Conservation (phyloP, 2,888 invertebrate species). For the Chloroclystis v-ata region DNA sequence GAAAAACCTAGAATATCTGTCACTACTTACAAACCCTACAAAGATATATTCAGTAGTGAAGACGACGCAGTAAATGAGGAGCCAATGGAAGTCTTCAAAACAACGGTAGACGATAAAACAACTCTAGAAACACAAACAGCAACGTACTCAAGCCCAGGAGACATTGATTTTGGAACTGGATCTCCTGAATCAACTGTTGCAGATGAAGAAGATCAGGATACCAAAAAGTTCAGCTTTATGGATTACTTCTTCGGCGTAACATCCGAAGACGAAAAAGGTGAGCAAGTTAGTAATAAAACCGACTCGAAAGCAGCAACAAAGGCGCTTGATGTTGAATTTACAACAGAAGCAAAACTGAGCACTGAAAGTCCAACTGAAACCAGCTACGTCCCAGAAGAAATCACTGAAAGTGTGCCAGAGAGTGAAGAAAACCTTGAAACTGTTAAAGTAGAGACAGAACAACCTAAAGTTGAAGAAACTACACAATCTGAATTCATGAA, state of each 20-base stretch:
- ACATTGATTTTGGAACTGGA: constrained; percentile 63
- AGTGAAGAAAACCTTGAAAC: constrained; percentile 29
- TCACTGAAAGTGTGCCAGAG: constrained; percentile 43
- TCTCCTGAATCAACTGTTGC: constrained; percentile 60
- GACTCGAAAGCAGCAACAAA: constrained; percentile 34
- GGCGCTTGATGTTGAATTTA: constrained; percentile 34
- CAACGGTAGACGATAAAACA: constrained; percentile 31
- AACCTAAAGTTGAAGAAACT: constrained; percentile 45
- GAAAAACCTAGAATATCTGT: constrained; percentile 43
- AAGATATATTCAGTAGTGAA: constrained; percentile 49
- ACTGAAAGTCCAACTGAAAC: constrained; percentile 48
- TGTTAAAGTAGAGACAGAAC: constrained; percentile 29
- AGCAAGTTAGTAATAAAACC: constrained; percentile 29
- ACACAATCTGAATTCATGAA: constrained; percentile 68
- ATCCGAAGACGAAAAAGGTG: constrained; percentile 39
- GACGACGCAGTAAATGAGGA: constrained; percentile 32
- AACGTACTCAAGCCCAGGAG: constrained; percentile 48
- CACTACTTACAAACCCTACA: constrained; percentile 67
- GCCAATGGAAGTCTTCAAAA: constrained; percentile 54
- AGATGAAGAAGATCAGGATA: constrained; percentile 43
- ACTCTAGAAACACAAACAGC: constrained; percentile 33
- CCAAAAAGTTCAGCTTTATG: constrained; percentile 54
- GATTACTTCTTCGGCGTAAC: constrained; percentile 65
- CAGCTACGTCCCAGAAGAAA: constrained; percentile 64
- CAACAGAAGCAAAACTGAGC: constrained; percentile 47